These are phyloP conservation scores for Xestia xanthographa DNA, from an alignment of 2,888 invertebrate genomes.

Conservation along the genomic window DNA sequence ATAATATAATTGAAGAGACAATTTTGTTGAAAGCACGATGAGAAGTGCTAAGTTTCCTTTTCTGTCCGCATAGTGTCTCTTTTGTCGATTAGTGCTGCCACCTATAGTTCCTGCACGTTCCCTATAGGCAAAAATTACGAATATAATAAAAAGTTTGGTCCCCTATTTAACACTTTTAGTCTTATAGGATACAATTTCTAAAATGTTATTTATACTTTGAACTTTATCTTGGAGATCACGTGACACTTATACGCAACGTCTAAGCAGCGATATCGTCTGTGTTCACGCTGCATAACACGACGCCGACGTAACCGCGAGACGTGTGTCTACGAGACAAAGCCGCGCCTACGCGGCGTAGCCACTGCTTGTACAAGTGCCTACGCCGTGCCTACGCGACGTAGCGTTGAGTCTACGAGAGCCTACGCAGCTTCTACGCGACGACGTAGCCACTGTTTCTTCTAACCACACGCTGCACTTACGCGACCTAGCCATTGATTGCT, in stretches of 20 bases:
- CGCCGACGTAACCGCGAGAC: neutral
- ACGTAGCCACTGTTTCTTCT: neutral
- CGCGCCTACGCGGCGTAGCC: neutral
- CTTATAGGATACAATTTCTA: too few relatives aligned
- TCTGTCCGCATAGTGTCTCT: too few relatives aligned
- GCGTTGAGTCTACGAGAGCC: neutral
- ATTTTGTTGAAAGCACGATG: too few relatives aligned
- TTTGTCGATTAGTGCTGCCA: too few relatives aligned
- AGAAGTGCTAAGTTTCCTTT: too few relatives aligned
- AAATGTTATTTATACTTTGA: too few relatives aligned
- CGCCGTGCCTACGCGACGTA: neutral
- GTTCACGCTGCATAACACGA: neutral
- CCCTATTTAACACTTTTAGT: too few relatives aligned
- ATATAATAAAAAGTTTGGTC: too few relatives aligned
- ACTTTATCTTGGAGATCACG: neutral
- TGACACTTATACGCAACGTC: neutral
- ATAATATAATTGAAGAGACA: too few relatives aligned
- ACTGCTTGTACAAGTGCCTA: neutral
- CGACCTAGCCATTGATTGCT: neutral
- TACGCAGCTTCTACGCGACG: neutral
- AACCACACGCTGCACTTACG: neutral
- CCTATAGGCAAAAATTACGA: too few relatives aligned
- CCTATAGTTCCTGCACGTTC: too few relatives aligned
- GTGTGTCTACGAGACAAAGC: neutral
- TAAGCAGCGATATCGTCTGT: neutral